Percentiles rank a stretch among this genome's conserved stretches.
Conservation (phyloP, 2,888 invertebrate species). For the Synanthedon tipuliformis region DNA sequence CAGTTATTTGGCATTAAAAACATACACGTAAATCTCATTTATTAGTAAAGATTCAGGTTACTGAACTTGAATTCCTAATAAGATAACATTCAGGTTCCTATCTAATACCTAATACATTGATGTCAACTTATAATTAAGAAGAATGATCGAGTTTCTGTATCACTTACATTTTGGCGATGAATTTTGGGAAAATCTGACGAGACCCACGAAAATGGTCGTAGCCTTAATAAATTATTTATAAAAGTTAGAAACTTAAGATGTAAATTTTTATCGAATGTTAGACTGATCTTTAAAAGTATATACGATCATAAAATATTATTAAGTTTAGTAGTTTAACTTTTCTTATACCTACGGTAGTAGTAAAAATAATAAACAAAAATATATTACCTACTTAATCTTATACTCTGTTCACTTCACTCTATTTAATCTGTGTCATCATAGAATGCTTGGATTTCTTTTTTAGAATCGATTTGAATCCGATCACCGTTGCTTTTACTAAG, state of each 20-base stretch:
- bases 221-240: conserved; percentile 37
- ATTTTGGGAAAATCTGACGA: conserved; percentile 1
- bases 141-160: no score
- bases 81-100: no score
- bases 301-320: conserved; percentile 49
- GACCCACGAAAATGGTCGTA: conserved; percentile 21
- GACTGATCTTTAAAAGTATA: conserved; percentile 67
- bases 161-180: background rate
- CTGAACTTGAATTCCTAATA: no score
- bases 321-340: conserved; percentile 40
- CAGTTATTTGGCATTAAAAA: no score
- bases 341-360: conserved; percentile 12
- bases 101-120: no score
- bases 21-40: no score
- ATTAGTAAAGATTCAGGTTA: no score
- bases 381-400: conserved; percentile 7
- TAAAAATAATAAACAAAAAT: background rate
- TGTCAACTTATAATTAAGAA: no score
- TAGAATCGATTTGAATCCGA: background rate
- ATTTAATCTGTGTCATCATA: conserved; percentile 37
- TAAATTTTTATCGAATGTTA: conserved; percentile 67
- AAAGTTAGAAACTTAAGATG: conserved; percentile 40
- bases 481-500: no score
- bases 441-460: conserved; percentile 27
- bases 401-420: conserved; percentile 55